Evolutionary conservation across 2,888 invertebrate species (phyloP).

Genomic region (Crocallis elinguaria): DNA sequence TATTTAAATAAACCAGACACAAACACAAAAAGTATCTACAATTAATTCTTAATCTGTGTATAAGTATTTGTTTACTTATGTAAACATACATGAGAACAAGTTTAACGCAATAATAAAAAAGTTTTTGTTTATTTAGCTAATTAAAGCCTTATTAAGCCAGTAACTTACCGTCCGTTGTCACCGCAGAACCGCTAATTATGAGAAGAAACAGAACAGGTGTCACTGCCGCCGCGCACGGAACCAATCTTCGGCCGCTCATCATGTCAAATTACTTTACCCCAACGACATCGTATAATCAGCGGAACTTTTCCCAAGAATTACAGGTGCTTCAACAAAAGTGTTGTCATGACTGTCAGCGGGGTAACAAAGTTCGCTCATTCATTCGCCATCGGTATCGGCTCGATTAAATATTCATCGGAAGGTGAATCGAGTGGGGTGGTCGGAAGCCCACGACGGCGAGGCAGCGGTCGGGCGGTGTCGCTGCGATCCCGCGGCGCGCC

Average conservation of each 20-base stretch:
- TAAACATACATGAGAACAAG: slow-evolving; percentile 14
- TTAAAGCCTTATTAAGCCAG: slow-evolving; percentile 24
- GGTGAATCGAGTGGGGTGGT: slow-evolving; percentile 64
- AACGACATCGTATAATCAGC: slow-evolving; percentile 63
- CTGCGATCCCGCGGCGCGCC: slow-evolving; percentile 60
- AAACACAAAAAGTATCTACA: not conserved
- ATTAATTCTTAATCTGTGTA: not conserved
- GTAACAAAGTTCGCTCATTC: slow-evolving; percentile 69
- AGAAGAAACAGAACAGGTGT: slow-evolving; percentile 61
- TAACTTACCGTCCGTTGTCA: slow-evolving; percentile 75
- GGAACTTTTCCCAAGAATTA: slow-evolving; percentile 65
- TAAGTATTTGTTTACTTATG: slow-evolving; percentile 10
- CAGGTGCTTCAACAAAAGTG: slow-evolving; percentile 62
- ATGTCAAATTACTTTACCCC: slow-evolving; percentile 67
- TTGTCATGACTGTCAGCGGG: slow-evolving; percentile 64
- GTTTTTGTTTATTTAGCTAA: slow-evolving; percentile 19
- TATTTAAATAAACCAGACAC: too few species aligned
- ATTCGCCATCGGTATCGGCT: slow-evolving; percentile 68
- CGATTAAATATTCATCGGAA: slow-evolving; percentile 77
- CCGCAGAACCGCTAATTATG: slow-evolving; percentile 60
- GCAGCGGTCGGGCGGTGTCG: slow-evolving; percentile 48
- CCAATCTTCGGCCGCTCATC: slow-evolving; percentile 67
- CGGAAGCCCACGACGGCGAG: slow-evolving; percentile 44
- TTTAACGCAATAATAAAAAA: slow-evolving; percentile 7
- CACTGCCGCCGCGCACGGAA: slow-evolving; percentile 55